Percentiles rank a stretch among this genome's conserved stretches.
phyloP scores from a whole-genome alignment of 2,888 invertebrate species.

The Thalpophila matura region DNA sequence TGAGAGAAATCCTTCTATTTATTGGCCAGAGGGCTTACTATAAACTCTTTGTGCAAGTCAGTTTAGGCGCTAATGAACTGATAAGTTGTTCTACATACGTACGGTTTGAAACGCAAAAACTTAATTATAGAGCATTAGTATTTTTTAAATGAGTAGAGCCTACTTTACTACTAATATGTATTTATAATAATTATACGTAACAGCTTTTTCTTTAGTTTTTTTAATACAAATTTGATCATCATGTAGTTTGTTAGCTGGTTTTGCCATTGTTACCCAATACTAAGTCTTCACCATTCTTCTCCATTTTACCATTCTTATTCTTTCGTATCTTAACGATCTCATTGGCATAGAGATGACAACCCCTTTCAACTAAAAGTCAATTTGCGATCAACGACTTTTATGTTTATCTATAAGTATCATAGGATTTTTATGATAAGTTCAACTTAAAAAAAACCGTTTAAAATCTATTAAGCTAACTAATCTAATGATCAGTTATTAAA shows the following conservation, averaged over 20 bases:
- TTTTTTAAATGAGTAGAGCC: neutral
- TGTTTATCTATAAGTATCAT: neutral
- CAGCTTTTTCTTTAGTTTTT: too few relatives aligned
- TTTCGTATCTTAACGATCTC: too few relatives aligned
- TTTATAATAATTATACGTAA: too few relatives aligned
- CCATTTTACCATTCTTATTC: too few relatives aligned
- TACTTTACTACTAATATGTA: too few relatives aligned
- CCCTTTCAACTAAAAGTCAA: neutral
- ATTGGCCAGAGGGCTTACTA: constrained; percentile 30
- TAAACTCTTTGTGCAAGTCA: constrained; percentile 18
- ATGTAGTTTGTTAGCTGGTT: too few relatives aligned
- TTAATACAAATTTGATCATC: too few relatives aligned
- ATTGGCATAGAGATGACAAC: too few relatives aligned
- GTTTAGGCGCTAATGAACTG: constrained; percentile 29
- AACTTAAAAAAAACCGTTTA: neutral
- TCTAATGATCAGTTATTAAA: constrained; percentile 7
- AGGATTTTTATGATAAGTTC: neutral
- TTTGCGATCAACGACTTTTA: neutral
- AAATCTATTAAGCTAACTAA: neutral
- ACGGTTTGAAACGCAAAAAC: constrained; percentile 6
- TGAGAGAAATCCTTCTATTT: constrained; percentile 43
- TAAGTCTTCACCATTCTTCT: too few relatives aligned
- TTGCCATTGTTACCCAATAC: too few relatives aligned
- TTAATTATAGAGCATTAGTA: neutral
- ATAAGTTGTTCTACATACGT: neutral